Percentiles rank a stretch among this genome's conserved stretches.
phyloP scores from a whole-genome alignment of 1,140 invertebrate species.

The Mamestra configurata region DNA sequence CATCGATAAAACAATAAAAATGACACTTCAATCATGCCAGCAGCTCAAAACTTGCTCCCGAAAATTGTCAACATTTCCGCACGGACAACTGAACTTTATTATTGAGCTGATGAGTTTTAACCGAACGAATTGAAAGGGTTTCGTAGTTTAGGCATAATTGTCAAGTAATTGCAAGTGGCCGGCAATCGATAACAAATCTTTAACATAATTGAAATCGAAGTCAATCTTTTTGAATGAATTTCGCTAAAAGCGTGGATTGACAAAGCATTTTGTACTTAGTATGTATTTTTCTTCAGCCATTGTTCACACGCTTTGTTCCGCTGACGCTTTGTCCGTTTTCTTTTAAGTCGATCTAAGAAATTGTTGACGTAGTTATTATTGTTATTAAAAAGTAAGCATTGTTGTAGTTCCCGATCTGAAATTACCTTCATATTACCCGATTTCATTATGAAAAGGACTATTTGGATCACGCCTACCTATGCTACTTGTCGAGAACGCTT shows the following conservation, averaged over 20 bases:
- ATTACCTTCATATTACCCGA: constrained; percentile 21
- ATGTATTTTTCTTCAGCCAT: constrained; percentile 54
- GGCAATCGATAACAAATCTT: constrained; percentile 22
- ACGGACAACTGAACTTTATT: neutral
- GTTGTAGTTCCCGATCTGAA: constrained; percentile 18
- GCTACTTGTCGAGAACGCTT: neutral
- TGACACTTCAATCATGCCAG: constrained; percentile 31
- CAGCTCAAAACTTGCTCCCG: neutral
- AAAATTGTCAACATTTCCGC: constrained; percentile 1
- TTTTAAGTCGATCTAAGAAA: constrained; percentile 53
- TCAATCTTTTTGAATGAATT: constrained; percentile 51
- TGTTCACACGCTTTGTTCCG: constrained; percentile 61
- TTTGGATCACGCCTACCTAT: neutral
- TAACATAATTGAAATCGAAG: constrained; percentile 42
- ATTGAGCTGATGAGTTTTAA: neutral
- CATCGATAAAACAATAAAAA: constrained; percentile 35
- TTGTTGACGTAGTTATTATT: constrained; percentile 53
- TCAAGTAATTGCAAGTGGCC: constrained; percentile 16
- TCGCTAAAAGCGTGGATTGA: constrained; percentile 51
- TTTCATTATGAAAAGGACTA: neutral
- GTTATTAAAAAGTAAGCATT: constrained; percentile 46
- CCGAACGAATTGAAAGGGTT: constrained; percentile 1
- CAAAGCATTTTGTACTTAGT: constrained; percentile 52
- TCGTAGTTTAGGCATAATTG: neutral
- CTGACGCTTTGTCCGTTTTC: constrained; percentile 56